phyloP scores from a whole-genome alignment of 2,797 vertebrate genomes.

The Oreochromis grahami region DNA sequence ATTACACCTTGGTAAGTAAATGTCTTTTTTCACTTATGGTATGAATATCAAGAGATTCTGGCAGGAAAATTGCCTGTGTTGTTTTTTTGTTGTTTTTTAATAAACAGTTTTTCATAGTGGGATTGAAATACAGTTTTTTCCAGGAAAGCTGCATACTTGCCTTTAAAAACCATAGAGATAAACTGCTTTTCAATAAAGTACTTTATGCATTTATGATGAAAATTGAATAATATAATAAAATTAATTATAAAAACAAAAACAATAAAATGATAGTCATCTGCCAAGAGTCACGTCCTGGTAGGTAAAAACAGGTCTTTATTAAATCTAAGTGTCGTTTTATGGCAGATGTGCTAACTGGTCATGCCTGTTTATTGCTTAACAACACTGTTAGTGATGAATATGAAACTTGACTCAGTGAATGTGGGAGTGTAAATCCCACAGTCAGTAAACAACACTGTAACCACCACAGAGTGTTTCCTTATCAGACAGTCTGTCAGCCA shows the following conservation, averaged over 20 bases:
- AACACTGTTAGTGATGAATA: neutral
- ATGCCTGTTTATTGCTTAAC: slow-evolving; percentile 2
- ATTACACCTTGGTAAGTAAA: neutral
- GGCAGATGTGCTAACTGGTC: neutral
- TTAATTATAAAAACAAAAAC: neutral
- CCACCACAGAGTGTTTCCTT: neutral
- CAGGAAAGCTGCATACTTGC: neutral
- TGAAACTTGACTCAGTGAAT: neutral
- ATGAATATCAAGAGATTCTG: neutral
- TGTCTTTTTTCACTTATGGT: neutral
- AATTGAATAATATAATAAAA: neutral
- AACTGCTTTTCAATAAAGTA: neutral
- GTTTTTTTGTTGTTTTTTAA: neutral
- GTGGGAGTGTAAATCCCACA: neutral
- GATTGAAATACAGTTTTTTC: neutral
- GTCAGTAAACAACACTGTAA: neutral
- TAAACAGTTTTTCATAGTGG: neutral
- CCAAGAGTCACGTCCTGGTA: neutral
- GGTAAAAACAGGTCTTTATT: neutral
- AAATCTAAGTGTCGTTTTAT: neutral
- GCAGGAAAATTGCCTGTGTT: neutral
- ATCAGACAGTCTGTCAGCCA: neutral
- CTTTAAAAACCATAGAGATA: neutral
- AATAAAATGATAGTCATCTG: neutral
- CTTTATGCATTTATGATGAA: neutral